phyloP scores from a whole-genome alignment of 2,888 invertebrate species.

The Melanostoma scalare region DNA sequence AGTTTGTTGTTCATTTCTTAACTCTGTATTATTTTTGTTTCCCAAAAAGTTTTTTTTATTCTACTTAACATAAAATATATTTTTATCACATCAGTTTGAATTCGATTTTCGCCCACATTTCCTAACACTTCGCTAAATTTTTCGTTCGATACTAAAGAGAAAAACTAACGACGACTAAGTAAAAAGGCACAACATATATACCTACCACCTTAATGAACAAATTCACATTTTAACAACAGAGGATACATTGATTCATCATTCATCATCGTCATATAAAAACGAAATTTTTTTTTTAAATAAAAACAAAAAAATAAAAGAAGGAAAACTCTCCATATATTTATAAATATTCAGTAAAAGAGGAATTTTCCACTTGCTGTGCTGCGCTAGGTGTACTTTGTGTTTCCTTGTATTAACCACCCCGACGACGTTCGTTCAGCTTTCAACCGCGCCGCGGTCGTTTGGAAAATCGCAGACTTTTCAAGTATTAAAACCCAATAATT shows the following conservation, averaged over 20 bases:
- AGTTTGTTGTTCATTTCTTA: conserved; percentile 36
- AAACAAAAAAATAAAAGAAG: conserved; percentile 18
- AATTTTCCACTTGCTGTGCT: conserved; percentile 67
- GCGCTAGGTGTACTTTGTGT: conserved; percentile 57
- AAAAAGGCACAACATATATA: conserved; percentile 6
- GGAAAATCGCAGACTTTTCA: conserved; percentile 53
- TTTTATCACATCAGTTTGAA: conserved; percentile 37
- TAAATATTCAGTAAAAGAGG: conserved; percentile 59
- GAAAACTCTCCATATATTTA: conserved; percentile 53
- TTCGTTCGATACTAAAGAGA: conserved; percentile 35
- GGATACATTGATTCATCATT: conserved; percentile 50
- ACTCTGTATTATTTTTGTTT: conserved; percentile 67
- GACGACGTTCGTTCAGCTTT: conserved; percentile 29
- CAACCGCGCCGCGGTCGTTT: conserved; percentile 13
- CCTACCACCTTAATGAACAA: not conserved
- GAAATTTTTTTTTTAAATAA: conserved; percentile 23
- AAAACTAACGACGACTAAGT: conserved; percentile 35
- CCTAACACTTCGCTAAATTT: conserved; percentile 44
- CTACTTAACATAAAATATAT: conserved; percentile 21
- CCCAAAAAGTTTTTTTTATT: conserved; percentile 37
- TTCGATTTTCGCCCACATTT: conserved; percentile 58
- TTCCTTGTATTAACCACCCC: conserved; percentile 48
- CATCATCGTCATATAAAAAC: conserved; percentile 44
- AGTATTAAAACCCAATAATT: conserved; percentile 23
- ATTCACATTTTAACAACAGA: conserved; percentile 16